These are phyloP conservation scores for Hemicordylus capensis DNA, from an alignment of 2,113 vertebrate species.

Conservation along the genomic window DNA sequence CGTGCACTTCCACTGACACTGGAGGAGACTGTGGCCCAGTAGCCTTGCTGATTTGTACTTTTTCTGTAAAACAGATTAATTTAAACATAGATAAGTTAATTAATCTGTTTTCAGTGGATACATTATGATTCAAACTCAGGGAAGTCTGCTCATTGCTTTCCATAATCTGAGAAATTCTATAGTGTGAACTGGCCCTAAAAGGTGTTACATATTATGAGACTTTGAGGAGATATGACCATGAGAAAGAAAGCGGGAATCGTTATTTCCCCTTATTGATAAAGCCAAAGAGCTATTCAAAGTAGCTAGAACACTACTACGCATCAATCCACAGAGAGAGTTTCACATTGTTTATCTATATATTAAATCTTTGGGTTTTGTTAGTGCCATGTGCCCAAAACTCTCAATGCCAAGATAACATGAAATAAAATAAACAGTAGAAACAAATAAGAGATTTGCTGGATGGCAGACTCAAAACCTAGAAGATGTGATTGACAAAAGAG, in stretches of 20 bases:
- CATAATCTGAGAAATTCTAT: neutral
- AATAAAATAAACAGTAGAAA: neutral
- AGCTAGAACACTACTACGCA: neutral
- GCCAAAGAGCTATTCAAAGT: constrained; percentile 25
- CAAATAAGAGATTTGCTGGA: neutral
- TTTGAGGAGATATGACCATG: neutral
- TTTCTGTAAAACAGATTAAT: too few species aligned
- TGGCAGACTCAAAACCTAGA: fast-evolving
- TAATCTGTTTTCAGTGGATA: neutral
- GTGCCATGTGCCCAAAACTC: neutral
- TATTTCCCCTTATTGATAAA: constrained; percentile 33
- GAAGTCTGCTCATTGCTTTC: too few species aligned
- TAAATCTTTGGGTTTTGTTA: constrained; percentile 28
- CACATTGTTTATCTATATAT: constrained; percentile 1
- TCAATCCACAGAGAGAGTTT: neutral
- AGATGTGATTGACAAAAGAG: constrained; percentile 27
- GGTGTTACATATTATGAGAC: constrained; percentile 6
- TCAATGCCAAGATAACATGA: neutral
- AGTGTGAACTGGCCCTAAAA: neutral
- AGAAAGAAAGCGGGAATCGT: constrained; percentile 29
- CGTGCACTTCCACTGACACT: too few species aligned
- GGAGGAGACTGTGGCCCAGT: too few species aligned
- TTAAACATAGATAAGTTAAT: neutral
- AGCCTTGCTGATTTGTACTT: too few species aligned
- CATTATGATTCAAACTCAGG: neutral